Conservation (phyloP, 2,797 vertebrate genomes). For the Ambastaia sidthimunki region DNA sequence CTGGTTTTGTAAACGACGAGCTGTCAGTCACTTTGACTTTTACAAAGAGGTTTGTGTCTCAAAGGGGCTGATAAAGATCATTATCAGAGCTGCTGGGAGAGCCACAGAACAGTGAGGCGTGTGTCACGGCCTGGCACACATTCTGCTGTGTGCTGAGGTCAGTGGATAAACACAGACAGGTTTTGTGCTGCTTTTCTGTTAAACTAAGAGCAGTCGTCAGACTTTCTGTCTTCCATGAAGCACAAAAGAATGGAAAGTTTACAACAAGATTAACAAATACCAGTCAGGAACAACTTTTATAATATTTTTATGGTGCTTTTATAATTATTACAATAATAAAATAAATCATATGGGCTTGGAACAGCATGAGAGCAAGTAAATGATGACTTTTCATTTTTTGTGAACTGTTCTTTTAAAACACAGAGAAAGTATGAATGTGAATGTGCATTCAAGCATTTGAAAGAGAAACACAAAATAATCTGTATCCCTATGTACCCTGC, state of each 20-base stretch:
- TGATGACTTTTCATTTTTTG: not conserved
- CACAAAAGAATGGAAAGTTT: too few species aligned
- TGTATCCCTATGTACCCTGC: not conserved
- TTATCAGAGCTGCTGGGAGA: slow-evolving; percentile 9
- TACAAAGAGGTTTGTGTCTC: slow-evolving; percentile 39
- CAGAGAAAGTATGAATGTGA: too few species aligned
- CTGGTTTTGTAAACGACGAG: slow-evolving; percentile 38
- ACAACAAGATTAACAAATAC: too few species aligned
- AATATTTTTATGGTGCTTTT: too few species aligned
- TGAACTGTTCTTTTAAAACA: not conserved
- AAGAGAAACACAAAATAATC: not conserved
- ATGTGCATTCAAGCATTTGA: not conserved
- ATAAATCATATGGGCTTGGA: too few species aligned
- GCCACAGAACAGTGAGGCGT: slow-evolving; percentile 10
- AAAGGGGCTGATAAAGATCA: slow-evolving; percentile 28
- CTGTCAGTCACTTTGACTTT: slow-evolving; percentile 41
- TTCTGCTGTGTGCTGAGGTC: not conserved
- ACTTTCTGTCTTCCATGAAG: not conserved
- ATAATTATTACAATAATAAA: too few species aligned
- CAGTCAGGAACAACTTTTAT: too few species aligned
- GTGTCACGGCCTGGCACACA: slow-evolving; percentile 24
- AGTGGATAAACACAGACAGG: slow-evolving; percentile 9
- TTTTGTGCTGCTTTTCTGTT: not conserved
- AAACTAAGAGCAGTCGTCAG: not conserved
- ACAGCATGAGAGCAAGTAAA: too few species aligned